Base-by-base conservation (phyloP, 2,888 invertebrate species). In the Acleris holmiana region DNA sequence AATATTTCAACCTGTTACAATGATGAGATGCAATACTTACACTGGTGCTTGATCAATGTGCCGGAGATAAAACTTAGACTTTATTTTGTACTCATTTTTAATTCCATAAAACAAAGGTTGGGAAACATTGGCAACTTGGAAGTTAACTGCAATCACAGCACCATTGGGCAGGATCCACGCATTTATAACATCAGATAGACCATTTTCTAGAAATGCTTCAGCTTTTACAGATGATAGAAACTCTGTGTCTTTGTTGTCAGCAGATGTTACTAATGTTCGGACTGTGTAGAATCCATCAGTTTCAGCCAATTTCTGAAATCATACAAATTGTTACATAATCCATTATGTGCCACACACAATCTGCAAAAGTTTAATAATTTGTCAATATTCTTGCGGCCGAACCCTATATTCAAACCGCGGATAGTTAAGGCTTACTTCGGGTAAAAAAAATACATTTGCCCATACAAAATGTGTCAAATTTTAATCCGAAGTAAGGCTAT, bases 141-240 rank as follows among this genome's bases (percentile, higher is more conserved):
- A 93, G 47, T 94, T 94, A 7, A 97, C 91, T n/a, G 95, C 95
- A 62, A 97, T 94, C 0, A 98, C 95, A 71, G 95, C 95, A 1
- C 97, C 98, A 73, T 94, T 93, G 55, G 96, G 96, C 79, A 98
- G 95, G 50, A 98, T 89, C 82, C 97, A 97, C 19, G 97, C 91
- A 76, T 96, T 96, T 19, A 98, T 88, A 23, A 95, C 93, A 80
- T 98, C 98, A 69, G 95, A 95, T 15, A 98, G 88, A 60, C 95
- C 94, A 50, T 96, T 95, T 70, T 96, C 96, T 41, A 97, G 90
- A 68, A 98, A 90, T 68, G 95, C 93, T 88, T 95, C 95, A 17
- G 98, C 97, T 92, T 96, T 97, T 21, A 96, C 94, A 67, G 97
- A 96, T 10, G 97, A 96, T 13, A 96, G 85, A 76, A 97, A 97